These are phyloP conservation scores for Mixornis gularis DNA, from an alignment of 2,113 vertebrate genomes.

Conservation along the genomic window DNA sequence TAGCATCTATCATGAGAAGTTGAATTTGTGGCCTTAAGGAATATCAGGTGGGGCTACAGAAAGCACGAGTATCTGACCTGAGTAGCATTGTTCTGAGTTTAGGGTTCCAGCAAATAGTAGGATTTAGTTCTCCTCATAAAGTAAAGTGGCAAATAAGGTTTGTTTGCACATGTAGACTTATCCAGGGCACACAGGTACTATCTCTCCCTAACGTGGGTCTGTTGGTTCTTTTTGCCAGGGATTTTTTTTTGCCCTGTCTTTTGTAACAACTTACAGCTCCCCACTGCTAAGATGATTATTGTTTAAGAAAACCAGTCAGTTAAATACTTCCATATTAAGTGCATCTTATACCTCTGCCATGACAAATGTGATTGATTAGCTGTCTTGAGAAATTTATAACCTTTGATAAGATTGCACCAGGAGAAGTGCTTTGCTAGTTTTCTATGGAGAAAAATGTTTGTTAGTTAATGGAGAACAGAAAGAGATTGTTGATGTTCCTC, in stretches of 20 bases:
- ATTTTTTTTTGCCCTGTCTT: background rate
- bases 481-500: background rate
- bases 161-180: background rate
- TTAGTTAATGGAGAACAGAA: background rate
- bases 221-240: background rate
- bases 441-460: background rate
- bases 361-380: background rate
- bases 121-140: background rate
- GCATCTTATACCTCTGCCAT: background rate
- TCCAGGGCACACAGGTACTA: background rate
- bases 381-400: background rate
- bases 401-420: background rate
- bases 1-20: fast-evolving
- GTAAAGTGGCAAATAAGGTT: background rate
- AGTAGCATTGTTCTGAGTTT: background rate
- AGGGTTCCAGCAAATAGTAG: background rate
- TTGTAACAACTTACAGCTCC: background rate
- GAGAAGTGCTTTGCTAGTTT: background rate
- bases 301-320: background rate
- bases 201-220: background rate
- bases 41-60: background rate
- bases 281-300: background rate
- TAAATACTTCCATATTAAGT: background rate
- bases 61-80: fast-evolving
- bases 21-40: background rate